These are phyloP conservation scores for Ophion ventricosus DNA, from an alignment of 2,888 invertebrate species.

Conservation along the genomic window DNA sequence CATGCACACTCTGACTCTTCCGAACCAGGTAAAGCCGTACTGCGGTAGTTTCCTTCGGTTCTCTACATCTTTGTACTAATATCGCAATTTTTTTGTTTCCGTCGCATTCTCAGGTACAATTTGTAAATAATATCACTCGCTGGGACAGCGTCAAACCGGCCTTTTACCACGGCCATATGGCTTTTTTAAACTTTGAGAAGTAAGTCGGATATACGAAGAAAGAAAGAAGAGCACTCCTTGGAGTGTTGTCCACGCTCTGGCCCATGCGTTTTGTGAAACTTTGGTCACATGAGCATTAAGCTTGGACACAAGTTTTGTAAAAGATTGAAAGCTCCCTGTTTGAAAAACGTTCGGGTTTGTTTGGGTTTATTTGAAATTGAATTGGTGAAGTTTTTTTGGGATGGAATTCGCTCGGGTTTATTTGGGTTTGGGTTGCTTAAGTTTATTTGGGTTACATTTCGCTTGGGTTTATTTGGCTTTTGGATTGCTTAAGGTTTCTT, in stretches of 20 bases:
- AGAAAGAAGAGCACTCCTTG: neutral
- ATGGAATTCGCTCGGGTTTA: no score
- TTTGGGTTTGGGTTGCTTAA: neutral
- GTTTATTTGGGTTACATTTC: neutral
- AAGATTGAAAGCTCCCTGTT: neutral
- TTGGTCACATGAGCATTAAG: neutral
- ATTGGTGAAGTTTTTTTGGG: neutral
- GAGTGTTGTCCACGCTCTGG: neutral
- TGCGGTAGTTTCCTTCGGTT: neutral
- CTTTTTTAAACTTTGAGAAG: constrained; percentile 97
- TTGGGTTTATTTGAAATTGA: neutral
- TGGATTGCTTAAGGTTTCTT: neutral
- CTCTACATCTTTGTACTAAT: neutral
- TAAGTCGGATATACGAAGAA: constrained; percentile 82
- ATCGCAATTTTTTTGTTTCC: neutral
- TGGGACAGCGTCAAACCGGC: constrained; percentile 97
- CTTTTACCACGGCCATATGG: constrained; percentile 98
- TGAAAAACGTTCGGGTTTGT: neutral
- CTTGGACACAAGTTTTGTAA: neutral
- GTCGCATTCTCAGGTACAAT: constrained; percentile 85
- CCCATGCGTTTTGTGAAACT: neutral
- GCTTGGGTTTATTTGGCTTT: neutral
- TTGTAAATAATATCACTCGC: constrained; percentile 94
- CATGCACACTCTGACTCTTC: constrained; percentile 96
- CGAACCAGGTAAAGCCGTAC: constrained; percentile 89